Conservation (phyloP, 2,888 invertebrate genomes). For the Asteroscopus sphinx region DNA sequence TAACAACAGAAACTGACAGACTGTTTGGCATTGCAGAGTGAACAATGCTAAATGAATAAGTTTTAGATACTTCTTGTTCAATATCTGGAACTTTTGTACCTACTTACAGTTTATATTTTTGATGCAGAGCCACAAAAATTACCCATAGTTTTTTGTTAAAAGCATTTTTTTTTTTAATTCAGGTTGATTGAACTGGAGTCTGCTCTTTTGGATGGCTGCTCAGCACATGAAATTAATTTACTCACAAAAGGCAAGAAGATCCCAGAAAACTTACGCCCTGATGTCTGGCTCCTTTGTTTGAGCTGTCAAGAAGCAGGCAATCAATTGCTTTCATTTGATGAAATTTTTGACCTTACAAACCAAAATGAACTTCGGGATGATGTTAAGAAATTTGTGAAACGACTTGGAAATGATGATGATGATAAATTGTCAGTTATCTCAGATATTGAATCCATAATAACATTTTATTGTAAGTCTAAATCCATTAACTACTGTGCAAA, state of each 20-base stretch:
- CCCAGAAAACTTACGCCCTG: constrained; percentile 94
- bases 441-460: constrained; percentile 98
- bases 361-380: constrained; percentile 96
- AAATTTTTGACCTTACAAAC: constrained; percentile 98
- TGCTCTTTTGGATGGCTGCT: constrained; percentile 95
- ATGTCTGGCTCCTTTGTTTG: constrained; percentile 97
- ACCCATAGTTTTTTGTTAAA: too few species aligned
- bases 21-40: not conserved
- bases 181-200: constrained; percentile 95
- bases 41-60: too few species aligned
- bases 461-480: constrained; percentile 98
- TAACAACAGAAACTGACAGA: not conserved
- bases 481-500: constrained; percentile 93
- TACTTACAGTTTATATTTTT: not conserved
- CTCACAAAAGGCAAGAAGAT: constrained; percentile 96
- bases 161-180: constrained; percentile 50
- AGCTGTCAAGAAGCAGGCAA: constrained; percentile 94
- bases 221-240: constrained; percentile 95
- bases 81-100: not conserved
- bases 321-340: constrained; percentile 96
- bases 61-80: too few species aligned
- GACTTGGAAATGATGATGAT: constrained; percentile 97
- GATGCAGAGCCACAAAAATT: too few species aligned
- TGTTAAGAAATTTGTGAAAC: constrained; percentile 96
- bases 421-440: constrained; percentile 97